Percentiles rank a stretch among this genome's conserved stretches.
These are phyloP conservation scores for Helostoma temminkii DNA, from an alignment of 2,797 vertebrate genomes.

Conservation along the genomic window DNA sequence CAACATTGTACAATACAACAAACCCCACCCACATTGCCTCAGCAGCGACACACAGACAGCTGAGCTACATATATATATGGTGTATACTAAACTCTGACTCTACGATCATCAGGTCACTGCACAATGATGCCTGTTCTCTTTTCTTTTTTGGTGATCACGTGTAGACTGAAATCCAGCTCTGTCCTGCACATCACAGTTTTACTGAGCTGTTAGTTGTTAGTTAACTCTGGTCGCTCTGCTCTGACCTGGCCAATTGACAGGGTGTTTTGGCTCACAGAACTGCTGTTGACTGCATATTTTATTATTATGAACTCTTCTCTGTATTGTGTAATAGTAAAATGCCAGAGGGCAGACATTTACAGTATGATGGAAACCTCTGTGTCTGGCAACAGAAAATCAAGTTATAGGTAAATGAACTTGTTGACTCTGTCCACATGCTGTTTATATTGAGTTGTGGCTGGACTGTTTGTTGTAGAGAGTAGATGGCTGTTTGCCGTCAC, in stretches of 20 bases:
- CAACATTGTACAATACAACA: no score
- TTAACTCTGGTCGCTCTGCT: neutral
- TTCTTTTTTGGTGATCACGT: no score
- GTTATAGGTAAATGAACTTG: conserved; percentile 18
- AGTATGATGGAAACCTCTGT: neutral
- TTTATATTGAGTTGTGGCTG: conserved; percentile 14
- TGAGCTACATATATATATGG: no score
- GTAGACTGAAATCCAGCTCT: no score
- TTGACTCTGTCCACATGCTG: conserved; percentile 39
- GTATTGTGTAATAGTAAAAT: conserved; percentile 2
- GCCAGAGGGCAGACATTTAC: neutral
- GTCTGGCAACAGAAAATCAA: neutral
- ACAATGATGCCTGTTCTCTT: no score
- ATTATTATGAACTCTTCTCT: conserved; percentile 1
- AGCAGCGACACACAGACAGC: no score
- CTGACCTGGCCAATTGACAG: conserved; percentile 9
- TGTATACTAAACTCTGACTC: no score
- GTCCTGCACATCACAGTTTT: neutral
- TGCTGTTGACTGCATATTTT: conserved; percentile 10
- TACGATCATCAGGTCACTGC: no score
- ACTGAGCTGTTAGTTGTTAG: neutral
- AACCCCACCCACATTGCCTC: no score
- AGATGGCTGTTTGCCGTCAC: conserved; percentile 29
- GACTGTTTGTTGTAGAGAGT: conserved; percentile 21
- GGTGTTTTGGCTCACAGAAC: neutral